Evolutionary conservation across 1,140 invertebrate species (phyloP), one percentile per base, ranked within the genome.

Genomic region (Thaumetopoea pityocampa): DNA sequence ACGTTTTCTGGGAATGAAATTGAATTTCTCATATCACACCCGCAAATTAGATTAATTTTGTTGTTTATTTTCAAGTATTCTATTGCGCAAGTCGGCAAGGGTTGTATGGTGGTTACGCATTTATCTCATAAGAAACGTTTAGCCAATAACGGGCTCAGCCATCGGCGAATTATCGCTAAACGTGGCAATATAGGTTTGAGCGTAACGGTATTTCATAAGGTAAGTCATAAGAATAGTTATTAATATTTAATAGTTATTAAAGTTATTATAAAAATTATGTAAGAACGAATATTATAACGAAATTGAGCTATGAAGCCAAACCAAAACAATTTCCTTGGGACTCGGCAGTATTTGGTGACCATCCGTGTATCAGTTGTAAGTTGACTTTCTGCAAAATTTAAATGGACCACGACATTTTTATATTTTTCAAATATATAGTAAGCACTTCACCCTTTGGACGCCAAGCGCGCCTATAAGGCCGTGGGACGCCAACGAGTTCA

Each of bases 281-380:
- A 59, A 55, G 42, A 68, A 51, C 61, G 61, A 61, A 62, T 65
- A 60, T 60, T 54, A 33, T 65, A 58, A 55, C 45, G 54, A 58
- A 53, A 56, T 45, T 54, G 49, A 66, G 70, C 73, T 74, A 66
- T 74, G 68, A 59, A 68, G 77, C 69, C 71, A 67, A 78, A 73
- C 62, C 58, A 67, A 67, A 72, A 56, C 37, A 53, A 60, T 65
- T 63, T 58, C 48, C 41, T 54, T 32, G 64, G 60, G 62, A 62
- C 23, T n/a, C n/a, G 48, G 28, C 38, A 28, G 28, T 12, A 8
- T 7, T 15, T 24, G 8, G 4, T 24, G 33, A 24, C 18, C 33
- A 24, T 20, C 27, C 8, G 14, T 1, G 7, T 7, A 5, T 1
- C 10, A 12, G 2, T 1, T 14, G 27, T 11, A 11, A 11, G 9